phyloP scores from a whole-genome alignment of 2,888 invertebrate genomes.

The Aricia artaxerxes region DNA sequence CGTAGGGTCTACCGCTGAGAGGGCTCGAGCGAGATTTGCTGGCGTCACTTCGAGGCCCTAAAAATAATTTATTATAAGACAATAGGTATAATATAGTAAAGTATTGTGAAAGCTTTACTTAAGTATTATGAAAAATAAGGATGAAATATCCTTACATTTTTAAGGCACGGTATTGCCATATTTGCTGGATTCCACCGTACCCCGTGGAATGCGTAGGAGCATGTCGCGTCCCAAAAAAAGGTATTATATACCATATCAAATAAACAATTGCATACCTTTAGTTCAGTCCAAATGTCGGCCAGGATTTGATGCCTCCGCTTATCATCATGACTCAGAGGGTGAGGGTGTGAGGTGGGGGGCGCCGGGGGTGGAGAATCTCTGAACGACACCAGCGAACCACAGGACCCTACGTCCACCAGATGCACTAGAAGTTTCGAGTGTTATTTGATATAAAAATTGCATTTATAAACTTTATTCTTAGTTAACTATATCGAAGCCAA shows the following conservation, averaged over 20 bases:
- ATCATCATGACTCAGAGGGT: conserved; percentile 81
- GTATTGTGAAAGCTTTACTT: background rate
- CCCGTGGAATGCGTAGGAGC: too few species aligned
- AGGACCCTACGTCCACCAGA: conserved; percentile 71
- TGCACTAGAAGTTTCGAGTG: conserved; percentile 58
- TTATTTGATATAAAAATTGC: background rate
- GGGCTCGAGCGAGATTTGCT: conserved; percentile 81
- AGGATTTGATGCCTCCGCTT: conserved; percentile 83
- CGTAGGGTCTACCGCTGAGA: conserved; percentile 83
- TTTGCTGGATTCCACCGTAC: background rate
- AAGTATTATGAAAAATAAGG: background rate
- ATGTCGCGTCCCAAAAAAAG: too few species aligned
- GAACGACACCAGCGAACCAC: conserved; percentile 74
- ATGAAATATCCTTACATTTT: too few species aligned
- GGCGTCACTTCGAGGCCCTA: conserved; percentile 83
- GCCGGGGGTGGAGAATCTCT: conserved; percentile 73
- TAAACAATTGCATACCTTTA: conserved; percentile 65
- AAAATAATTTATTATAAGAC: conserved; percentile 33
- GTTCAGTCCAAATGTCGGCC: conserved; percentile 83
- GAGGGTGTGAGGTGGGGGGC: conserved; percentile 68
- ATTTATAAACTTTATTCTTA: background rate
- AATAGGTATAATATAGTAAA: too few species aligned
- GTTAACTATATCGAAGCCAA: too few species aligned
- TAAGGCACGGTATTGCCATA: background rate
- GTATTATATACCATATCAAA: too few species aligned